Evolutionary conservation across 2,888 invertebrate genomes (phyloP), one percentile per base, ranked within the genome.

Genomic region (Mechanitis messenoides): DNA sequence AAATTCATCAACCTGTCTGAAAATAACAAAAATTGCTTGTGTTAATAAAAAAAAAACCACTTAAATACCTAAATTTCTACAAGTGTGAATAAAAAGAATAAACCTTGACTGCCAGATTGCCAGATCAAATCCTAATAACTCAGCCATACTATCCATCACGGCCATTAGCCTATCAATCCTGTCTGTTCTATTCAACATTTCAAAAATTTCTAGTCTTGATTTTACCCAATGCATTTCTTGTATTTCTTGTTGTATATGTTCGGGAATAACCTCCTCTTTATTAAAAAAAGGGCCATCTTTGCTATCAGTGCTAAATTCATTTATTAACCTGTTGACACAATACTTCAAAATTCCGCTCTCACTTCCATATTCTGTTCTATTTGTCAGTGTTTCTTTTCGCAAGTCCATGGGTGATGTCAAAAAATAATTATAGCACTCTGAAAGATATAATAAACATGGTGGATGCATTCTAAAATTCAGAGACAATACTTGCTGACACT

Each of bases 61-160:
- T 38, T 38, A 38, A 7, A 6, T 6, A 20, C 20, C 38, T 38
- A 38, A 38, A 1, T 6, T 7, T 6, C 7, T 38, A 38, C 4
- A 38, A 38, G 7, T 38, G 38, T 38, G 38, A 4, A 2, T 6
- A 38, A 38, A 38, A 4, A 38, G 20, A 20, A 20, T 20, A 42
- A 11, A 50, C 84, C 91, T 90, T 62, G 87, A 77, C 70, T 91
- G 83, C 92, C 92, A 92, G 72, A 91, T 87, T 2, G 87, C 85
- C 59, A 92, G 82, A 78, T 92, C 92, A 75, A 81, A 84, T 73
- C 92, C 92, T 59, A 92, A 71, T 45, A 92, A 74, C 74, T 92
- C 89, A 61, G 91, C 79, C 1, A 92, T 64, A 68, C 89, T 83
- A 64, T 91, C 84, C 31, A 92, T 71, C 4, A 90, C 87, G 46